Percentiles rank a stretch among this genome's conserved stretches.
These are phyloP conservation scores for Orthonyx spaldingii DNA, from an alignment of 2,113 vertebrate genomes.

Conservation along the genomic window DNA sequence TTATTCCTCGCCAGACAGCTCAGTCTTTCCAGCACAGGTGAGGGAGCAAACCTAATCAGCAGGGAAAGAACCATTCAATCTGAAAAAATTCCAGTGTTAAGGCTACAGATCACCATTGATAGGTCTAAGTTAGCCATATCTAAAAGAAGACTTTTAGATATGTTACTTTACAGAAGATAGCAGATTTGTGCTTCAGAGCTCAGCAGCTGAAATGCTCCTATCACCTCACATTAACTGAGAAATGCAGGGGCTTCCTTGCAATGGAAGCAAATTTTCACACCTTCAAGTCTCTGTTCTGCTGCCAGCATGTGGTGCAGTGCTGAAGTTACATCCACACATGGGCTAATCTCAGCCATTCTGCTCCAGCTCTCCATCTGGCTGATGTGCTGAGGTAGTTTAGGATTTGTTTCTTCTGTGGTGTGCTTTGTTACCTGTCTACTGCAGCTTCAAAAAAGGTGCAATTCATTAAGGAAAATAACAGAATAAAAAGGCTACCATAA, in stretches of 20 bases:
- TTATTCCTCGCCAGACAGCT: slow-evolving; percentile 78
- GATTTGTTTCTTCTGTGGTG: not conserved
- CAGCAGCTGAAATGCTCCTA: not conserved
- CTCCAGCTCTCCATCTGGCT: not conserved
- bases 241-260: not conserved
- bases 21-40: slow-evolving; percentile 52
- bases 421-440: not conserved
- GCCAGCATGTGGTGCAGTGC: rapidly evolving
- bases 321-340: rapidly evolving
- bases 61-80: not conserved
- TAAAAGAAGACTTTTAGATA: not conserved
- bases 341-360: not conserved
- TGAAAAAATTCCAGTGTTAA: not conserved
- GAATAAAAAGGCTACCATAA: not conserved
- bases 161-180: not conserved
- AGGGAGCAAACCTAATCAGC: slow-evolving; percentile 14
- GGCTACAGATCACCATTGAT: not conserved
- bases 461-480: not conserved
- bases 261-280: not conserved
- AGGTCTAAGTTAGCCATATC: not conserved
- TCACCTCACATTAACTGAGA: not conserved
- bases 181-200: not conserved
- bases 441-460: not conserved
- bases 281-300: not conserved
- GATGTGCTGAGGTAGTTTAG: not conserved